phyloP scores from a whole-genome alignment of 1,140 invertebrate species.

The Macrostomum lignano region DNA sequence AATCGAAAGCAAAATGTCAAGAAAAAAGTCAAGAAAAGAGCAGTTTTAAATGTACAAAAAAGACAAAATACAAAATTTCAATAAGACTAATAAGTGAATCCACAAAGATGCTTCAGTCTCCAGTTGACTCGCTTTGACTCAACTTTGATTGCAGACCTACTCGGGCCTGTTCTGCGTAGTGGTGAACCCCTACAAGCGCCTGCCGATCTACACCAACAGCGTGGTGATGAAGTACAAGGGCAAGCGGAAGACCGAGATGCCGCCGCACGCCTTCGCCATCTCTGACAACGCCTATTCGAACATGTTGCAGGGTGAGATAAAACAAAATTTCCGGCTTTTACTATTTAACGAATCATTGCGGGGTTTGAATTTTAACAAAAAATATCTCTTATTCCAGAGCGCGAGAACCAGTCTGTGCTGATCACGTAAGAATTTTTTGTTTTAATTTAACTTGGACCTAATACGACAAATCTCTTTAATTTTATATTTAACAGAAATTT shows the following conservation, averaged over 20 bases:
- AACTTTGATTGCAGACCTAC: conserved; percentile 50
- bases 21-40: no score
- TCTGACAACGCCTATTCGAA: conserved; percentile 97
- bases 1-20: no score
- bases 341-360: neutral
- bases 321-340: neutral
- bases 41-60: no score
- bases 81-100: no score
- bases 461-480: no score
- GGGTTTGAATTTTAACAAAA: conserved; percentile 1
- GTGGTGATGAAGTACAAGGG: conserved; percentile 89
- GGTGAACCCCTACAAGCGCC: conserved; percentile 98
- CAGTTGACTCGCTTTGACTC: no score
- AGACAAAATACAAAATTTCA: no score
- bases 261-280: conserved; percentile 97
- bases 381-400: conserved; percentile 10
- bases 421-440: conserved; percentile 32
- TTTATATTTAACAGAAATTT: no score
- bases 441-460: neutral
- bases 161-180: conserved; percentile 98
- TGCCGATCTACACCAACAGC: conserved; percentile 84
- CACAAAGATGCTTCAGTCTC: no score
- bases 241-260: conserved; percentile 93
- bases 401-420: conserved; percentile 19
- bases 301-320: conserved; percentile 55